Evolutionary conservation across 2,888 invertebrate genomes (phyloP).

Genomic region (Anoplius nigerrimus): DNA sequence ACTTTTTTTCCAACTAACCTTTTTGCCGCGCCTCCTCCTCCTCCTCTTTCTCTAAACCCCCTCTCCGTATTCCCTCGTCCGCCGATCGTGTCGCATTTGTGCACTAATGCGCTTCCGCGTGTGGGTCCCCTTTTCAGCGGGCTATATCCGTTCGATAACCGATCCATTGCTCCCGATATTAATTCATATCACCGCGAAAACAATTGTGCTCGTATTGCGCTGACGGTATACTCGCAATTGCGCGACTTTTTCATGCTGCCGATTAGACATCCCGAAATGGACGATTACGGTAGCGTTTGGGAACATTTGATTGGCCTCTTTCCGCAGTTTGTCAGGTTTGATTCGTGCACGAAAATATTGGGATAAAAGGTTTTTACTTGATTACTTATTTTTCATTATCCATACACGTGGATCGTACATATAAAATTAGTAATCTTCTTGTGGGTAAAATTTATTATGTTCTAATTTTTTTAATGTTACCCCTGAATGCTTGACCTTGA

Average conservation of each 20-base stretch:
- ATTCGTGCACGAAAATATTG: conserved; percentile 5
- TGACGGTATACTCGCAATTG: not conserved
- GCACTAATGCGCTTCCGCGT: not conserved
- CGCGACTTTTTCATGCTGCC: not conserved
- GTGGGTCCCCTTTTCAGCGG: conserved; percentile 19
- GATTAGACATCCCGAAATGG: too few species aligned
- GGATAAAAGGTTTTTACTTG: too few species aligned
- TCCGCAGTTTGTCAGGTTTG: too few species aligned
- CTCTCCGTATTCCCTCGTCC: not conserved
- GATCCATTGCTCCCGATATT: conserved; percentile 39
- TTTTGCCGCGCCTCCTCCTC: conserved; percentile 8
- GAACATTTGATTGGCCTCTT: too few species aligned
- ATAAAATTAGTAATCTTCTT: too few species aligned
- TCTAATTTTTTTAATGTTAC: too few species aligned
- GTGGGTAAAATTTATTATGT: too few species aligned
- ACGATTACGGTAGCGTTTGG: too few species aligned
- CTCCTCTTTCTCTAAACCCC: not conserved
- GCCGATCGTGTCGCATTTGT: not conserved
- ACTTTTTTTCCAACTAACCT: not conserved
- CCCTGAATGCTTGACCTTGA: too few species aligned
- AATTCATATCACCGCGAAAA: conserved; percentile 39
- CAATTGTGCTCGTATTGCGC: conserved; percentile 22
- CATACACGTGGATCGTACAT: too few species aligned
- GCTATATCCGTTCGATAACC: conserved; percentile 38
- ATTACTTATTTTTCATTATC: too few species aligned